Evolutionary conservation across 35 echinoderm and acorn worm genomes (phyloP).

Genomic region (Heliocidaris tuberculata): DNA sequence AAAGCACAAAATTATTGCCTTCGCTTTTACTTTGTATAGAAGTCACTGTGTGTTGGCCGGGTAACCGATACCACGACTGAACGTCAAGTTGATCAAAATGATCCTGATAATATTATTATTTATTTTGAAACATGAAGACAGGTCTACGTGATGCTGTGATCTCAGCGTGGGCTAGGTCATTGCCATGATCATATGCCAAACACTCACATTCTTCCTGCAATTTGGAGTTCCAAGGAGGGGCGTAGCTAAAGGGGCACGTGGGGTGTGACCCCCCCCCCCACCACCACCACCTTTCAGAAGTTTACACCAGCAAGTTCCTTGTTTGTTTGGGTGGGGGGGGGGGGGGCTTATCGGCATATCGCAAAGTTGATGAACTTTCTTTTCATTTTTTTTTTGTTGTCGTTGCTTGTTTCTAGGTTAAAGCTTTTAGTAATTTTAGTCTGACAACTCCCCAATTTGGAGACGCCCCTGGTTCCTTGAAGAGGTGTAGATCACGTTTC

Average conservation of each 20-base stretch:
- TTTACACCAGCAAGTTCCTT: neutral
- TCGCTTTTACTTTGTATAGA: too few species aligned
- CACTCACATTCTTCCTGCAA: neutral
- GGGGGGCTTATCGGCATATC: too few species aligned
- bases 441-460: too few species aligned
- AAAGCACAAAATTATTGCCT: too few species aligned
- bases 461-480: too few species aligned
- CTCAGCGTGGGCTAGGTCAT: neutral
- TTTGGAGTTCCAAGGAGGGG: neutral
- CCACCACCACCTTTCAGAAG: neutral
- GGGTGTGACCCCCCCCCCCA: neutral
- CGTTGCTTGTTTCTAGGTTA: too few species aligned
- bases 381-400: too few species aligned
- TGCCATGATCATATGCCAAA: neutral
- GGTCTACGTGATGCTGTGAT: neutral
- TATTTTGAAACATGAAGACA: conserved; percentile 5
- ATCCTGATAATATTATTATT: neutral
- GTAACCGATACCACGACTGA: neutral
- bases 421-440: too few species aligned
- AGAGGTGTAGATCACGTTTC: too few species aligned
- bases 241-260: neutral
- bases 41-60: neutral
- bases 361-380: too few species aligned
- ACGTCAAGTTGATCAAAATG: neutral
- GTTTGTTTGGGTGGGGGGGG: neutral